Percentiles rank a stretch among this genome's conserved stretches.
These are phyloP conservation scores for Uropetala carovei DNA, from an alignment of 2,888 invertebrate species.

Conservation along the genomic window DNA sequence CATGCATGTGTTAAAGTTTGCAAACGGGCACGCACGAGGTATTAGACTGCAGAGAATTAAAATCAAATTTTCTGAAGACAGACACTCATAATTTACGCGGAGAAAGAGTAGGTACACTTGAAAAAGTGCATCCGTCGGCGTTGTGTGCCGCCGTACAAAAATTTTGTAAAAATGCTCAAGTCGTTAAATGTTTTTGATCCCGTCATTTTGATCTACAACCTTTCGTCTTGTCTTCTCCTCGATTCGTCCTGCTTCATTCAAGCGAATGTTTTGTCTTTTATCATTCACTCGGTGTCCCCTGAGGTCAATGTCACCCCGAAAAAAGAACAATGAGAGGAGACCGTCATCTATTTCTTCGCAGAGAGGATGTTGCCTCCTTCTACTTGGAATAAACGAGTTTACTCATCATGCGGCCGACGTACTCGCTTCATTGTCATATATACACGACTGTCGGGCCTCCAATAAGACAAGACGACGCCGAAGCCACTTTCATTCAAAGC, in stretches of 20 bases:
- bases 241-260: background rate
- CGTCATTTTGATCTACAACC: background rate
- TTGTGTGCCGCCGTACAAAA: too few relatives aligned
- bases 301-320: background rate
- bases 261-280: background rate
- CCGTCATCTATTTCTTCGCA: background rate
- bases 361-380: conserved; percentile 5
- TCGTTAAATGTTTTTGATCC: background rate
- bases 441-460: too few relatives aligned
- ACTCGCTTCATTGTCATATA: background rate
- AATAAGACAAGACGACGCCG: too few relatives aligned
- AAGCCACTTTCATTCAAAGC: too few relatives aligned
- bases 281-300: background rate
- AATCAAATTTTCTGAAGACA: too few relatives aligned
- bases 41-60: too few relatives aligned
- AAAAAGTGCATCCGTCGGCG: too few relatives aligned
- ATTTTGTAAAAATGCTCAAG: background rate
- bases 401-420: conserved; percentile 14
- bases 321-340: background rate
- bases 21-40: too few relatives aligned
- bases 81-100: too few relatives aligned
- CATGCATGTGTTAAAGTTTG: too few relatives aligned
- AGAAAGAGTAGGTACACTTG: too few relatives aligned
- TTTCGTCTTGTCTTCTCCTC: background rate
- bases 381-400: background rate